A percentile compares a stretch with the other conserved stretches of the same genome.
Conservation (phyloP, 2,888 invertebrate species). For the Leptarthrus brevirostris region DNA sequence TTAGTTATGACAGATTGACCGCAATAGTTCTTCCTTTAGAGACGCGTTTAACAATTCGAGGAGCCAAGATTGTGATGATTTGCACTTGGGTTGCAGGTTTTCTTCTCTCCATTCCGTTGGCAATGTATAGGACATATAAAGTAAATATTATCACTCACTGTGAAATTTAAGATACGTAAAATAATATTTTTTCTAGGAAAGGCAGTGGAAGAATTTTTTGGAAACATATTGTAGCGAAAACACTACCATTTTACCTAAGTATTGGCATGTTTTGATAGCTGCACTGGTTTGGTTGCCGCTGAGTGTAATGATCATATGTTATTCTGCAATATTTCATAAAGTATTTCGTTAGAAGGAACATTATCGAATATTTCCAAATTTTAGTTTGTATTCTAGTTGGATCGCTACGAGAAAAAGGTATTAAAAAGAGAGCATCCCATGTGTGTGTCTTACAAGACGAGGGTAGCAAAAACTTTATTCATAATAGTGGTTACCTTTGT, state of each 20-base stretch:
- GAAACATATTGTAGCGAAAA: slow-evolving; percentile 84
- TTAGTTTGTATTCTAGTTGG: slow-evolving; percentile 69
- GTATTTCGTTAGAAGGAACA: slow-evolving; percentile 67
- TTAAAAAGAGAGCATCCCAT: slow-evolving; percentile 73
- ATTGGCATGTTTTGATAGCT: slow-evolving; percentile 82
- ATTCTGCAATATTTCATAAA: slow-evolving; percentile 77
- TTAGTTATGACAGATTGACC: slow-evolving; percentile 85
- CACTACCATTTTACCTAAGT: slow-evolving; percentile 72
- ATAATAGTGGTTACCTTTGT: slow-evolving; percentile 76
- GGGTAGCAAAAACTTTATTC: slow-evolving; percentile 78
- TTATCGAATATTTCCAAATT: too few species aligned
- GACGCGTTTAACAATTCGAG: slow-evolving; percentile 74
- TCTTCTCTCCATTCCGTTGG: slow-evolving; percentile 74
- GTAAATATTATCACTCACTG: slow-evolving; percentile 65
- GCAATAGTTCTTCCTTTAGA: slow-evolving; percentile 81
- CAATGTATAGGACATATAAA: slow-evolving; percentile 73
- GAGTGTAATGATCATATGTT: slow-evolving; percentile 78
- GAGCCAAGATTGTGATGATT: slow-evolving; percentile 74
- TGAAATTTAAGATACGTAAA: background rate
- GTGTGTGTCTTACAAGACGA: slow-evolving; percentile 73
- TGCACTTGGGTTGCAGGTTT: slow-evolving; percentile 77
- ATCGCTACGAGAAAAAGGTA: slow-evolving; percentile 74
- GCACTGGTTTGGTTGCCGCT: slow-evolving; percentile 84
- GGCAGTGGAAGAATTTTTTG: slow-evolving; percentile 80
- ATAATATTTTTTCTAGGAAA: slow-evolving; percentile 68